Percentiles rank a stretch among this genome's conserved stretches.
Evolutionary conservation across 1,140 invertebrate species (phyloP).

Genomic region (Melanaphis sacchari): DNA sequence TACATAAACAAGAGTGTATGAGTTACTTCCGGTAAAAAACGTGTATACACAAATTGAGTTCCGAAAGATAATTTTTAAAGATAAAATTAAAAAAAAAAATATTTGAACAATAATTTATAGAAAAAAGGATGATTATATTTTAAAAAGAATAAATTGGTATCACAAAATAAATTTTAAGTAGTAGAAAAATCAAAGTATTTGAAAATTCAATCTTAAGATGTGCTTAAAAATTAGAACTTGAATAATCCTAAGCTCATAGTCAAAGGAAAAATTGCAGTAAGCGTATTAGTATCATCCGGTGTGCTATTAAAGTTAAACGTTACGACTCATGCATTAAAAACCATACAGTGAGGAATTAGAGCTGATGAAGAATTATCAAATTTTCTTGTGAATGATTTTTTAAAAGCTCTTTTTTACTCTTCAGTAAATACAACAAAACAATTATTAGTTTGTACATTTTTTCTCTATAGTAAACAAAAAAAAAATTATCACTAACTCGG

Average conservation of each 20-base stretch:
- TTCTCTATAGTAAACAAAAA: not conserved
- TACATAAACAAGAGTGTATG: not conserved
- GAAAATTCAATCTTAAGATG: too few relatives aligned
- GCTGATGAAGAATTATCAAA: not conserved
- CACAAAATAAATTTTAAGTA: not conserved
- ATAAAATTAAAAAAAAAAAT: not conserved
- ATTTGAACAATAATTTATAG: not conserved
- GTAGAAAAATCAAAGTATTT: not conserved
- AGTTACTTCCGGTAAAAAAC: too few relatives aligned
- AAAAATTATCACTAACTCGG: not conserved
- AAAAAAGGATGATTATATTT: too few relatives aligned
- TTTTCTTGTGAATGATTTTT: not conserved
- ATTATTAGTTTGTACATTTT: not conserved
- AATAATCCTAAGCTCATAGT: not conserved
- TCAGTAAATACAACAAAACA: not conserved
- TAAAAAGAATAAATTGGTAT: too few relatives aligned
- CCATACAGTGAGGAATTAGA: not conserved
- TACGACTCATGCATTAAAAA: not conserved
- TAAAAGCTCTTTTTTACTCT: not conserved
- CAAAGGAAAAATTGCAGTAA: too few relatives aligned
- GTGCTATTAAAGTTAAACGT: too few relatives aligned
- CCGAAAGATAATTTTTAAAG: too few relatives aligned
- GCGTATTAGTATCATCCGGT: too few relatives aligned
- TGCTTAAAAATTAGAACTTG: not conserved
- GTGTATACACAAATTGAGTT: too few relatives aligned